Evolutionary conservation across 2,797 vertebrate species (phyloP).

Genomic region (Scyliorhinus canicula): DNA sequence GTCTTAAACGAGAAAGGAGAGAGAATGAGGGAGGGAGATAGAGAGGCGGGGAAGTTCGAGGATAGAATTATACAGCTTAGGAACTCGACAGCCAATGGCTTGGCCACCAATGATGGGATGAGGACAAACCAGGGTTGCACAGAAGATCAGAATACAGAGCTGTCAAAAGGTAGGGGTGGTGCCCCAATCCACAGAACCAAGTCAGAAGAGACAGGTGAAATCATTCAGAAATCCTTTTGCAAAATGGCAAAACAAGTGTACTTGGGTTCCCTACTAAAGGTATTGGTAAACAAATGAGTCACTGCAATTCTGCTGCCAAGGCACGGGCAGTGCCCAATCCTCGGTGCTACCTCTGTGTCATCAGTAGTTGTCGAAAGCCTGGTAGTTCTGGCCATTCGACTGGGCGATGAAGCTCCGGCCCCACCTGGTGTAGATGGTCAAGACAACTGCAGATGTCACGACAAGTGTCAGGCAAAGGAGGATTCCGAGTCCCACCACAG

Average conservation of each 20-base stretch:
- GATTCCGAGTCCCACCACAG: not conserved
- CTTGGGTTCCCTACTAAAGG: not conserved
- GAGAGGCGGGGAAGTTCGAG: not conserved
- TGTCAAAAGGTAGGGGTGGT: not conserved
- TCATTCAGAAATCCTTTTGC: not conserved
- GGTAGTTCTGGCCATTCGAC: conserved; percentile 2
- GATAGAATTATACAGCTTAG: not conserved
- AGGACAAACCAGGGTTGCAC: not conserved
- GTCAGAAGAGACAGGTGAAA: not conserved
- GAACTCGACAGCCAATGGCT: not conserved
- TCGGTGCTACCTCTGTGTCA: no score
- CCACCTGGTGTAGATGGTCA: conserved; percentile 12
- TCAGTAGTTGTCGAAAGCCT: conserved; percentile 29
- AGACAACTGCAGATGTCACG: not conserved
- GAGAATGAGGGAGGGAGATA: not conserved
- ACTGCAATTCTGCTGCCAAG: not conserved
- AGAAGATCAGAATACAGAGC: not conserved
- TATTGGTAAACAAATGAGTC: not conserved
- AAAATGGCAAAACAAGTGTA: not conserved
- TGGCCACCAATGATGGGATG: not conserved
- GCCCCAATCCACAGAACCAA: not conserved
- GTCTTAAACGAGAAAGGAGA: not conserved
- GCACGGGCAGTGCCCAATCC: not conserved
- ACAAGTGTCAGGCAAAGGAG: not conserved
- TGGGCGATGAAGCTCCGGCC: not conserved